Evolutionary conservation across 2,888 invertebrate species (phyloP), one percentile per base, ranked within the genome.

Genomic region (Therioaphis trifolii): DNA sequence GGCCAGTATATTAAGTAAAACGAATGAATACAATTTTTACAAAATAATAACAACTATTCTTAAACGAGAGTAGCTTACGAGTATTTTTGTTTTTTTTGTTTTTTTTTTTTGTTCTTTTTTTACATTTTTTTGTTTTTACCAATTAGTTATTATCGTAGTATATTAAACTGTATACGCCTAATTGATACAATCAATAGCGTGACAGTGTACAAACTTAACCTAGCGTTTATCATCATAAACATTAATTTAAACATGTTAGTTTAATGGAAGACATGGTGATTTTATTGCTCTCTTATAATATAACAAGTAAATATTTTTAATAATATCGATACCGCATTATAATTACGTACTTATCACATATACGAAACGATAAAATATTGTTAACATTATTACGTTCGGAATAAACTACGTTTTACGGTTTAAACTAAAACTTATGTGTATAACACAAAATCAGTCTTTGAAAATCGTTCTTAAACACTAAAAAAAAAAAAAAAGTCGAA

Each of bases 181-280:
- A 49, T 49, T 18, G 49, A 2, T 49, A n/a, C 0, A 4, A 49
- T 49, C 18, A 49, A 18, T 49, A 15, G 18, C 46, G 49, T 21
- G 55, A 55, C n/a, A 55, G 1, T 9, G 9, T 11, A n/a, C n/a
- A n/a, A n/a, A 9, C 55, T 55, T n/a, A n/a, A 55, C 9, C 21
- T 55, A 55, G 9, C 9, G 21, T n/a, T 55, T 21, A 21, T 55
- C 4, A n/a, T 55, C 18, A 55, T 55, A 55, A 4, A 27, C 27
- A 15, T 61, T 43, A 58, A 58, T 55, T 58, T 11, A 75, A n/a
- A 61, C 61, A 43, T 61, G n/a, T 75, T 40, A 75, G 11, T 78
- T 63, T 80, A 80, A 72, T 80, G 80, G 80, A 80, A 80, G 80
- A 80, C 80, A 80, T 72, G 29, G 80, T 80, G 80, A 80, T 80